A percentile compares a stretch with the other conserved stretches of the same genome.
Conservation (phyloP, 2,797 vertebrate species). For the Xyrichtys novacula region DNA sequence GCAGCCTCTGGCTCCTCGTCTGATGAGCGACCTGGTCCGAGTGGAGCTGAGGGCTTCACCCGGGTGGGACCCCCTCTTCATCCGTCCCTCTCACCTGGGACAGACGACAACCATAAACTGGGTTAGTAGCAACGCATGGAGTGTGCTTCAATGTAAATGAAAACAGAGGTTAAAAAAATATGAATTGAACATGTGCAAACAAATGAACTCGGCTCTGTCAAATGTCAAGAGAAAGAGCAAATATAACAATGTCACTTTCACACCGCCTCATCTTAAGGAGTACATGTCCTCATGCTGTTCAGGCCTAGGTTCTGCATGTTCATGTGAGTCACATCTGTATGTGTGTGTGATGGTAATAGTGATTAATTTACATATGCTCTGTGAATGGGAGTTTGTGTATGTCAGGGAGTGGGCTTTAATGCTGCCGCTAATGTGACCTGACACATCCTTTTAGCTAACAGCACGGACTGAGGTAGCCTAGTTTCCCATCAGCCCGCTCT, state of each 20-base stretch:
- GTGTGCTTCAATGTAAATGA: not conserved
- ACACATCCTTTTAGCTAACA: conserved; percentile 52
- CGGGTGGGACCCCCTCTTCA: conserved; percentile 79
- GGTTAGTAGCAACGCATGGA: conserved; percentile 78
- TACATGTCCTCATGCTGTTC: not conserved
- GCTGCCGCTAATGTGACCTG: conserved; percentile 60
- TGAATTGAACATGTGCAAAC: not conserved
- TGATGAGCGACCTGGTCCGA: conserved; percentile 84
- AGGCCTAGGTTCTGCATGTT: not conserved
- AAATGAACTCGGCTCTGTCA: not conserved
- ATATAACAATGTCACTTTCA: not conserved
- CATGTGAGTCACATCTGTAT: conserved; percentile 14
- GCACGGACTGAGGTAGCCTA: conserved; percentile 39
- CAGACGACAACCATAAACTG: conserved; percentile 85
- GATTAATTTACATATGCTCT: not conserved
- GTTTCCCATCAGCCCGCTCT: conserved; percentile 44
- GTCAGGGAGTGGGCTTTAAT: conserved; percentile 27
- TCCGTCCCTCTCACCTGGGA: conserved; percentile 80
- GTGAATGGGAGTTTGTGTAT: conserved; percentile 25
- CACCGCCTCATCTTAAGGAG: conserved; percentile 1
- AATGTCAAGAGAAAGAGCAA: not conserved
- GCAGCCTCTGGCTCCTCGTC: conserved; percentile 62
- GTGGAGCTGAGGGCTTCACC: conserved; percentile 84
- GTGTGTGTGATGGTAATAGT: conserved; percentile 13
- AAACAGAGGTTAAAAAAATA: conserved; percentile 8